Evolutionary conservation across 1,140 invertebrate genomes (phyloP), one percentile per base, ranked within the genome.

Genomic region (Battus philenor): DNA sequence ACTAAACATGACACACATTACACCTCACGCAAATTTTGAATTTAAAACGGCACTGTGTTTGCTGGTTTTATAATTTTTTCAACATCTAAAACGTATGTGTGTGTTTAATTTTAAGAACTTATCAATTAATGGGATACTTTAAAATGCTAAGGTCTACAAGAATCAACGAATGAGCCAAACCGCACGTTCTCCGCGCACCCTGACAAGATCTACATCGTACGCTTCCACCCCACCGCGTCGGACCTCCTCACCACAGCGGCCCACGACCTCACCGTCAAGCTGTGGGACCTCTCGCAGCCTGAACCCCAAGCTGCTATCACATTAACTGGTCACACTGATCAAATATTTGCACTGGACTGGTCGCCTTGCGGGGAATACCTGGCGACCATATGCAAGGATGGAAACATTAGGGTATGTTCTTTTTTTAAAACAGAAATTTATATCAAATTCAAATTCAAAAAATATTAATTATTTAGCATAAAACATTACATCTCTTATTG

Each of bases 261-360:
- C 0, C 96, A 96, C 68, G 96, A 98, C 71, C 92, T 95, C 87
- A 93, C 92, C 3, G 90, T 98, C n/a, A 93, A 81, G 54, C 59
- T 84, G 4, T 85, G 81, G 81, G 77, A 85, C 43, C 61, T 85
- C 4, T 56, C 58, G 44, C 49, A 39, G 1, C 78, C 86, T 0
- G 55, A 60, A 1, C 86, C 88, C 1, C 68, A 78, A 0, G 84
- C 87, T 0, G 86, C 81, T 12, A 89, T 92, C 9, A 87, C 87
- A 0, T 64, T 93, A 0, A 86, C 82, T 1, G 93, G 92, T 0
- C 93, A 94, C 60, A 90, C 88, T 0, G 94, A 95, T 70, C 94
- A 95, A 88, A 95, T 98, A 71, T 97, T 97, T 53, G 93, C 93
- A 47, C 88, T 96, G 33, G 92, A 93, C 4, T 98, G 97, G 97